These are phyloP conservation scores for Halcyon badia DNA, from an alignment of 2,797 vertebrate species.

Conservation along the genomic window DNA sequence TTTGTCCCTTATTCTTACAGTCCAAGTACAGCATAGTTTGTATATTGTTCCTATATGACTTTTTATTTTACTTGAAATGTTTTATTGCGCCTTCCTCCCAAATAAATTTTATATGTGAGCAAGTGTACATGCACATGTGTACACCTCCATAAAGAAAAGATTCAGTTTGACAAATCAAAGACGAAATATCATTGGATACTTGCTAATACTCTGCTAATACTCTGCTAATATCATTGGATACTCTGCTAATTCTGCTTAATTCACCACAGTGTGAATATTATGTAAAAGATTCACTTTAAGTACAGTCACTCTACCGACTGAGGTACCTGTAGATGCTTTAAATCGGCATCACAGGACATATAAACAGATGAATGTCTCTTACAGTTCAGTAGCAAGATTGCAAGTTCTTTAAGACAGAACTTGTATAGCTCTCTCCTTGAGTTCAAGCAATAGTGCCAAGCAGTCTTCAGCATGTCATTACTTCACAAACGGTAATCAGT, in stretches of 20 bases:
- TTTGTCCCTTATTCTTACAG: not conserved
- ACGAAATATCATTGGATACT: not conserved
- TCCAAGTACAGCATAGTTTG: not conserved
- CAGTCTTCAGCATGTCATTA: not conserved
- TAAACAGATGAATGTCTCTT: not conserved
- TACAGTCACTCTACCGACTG: not conserved
- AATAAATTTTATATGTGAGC: not conserved
- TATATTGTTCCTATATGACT: not conserved
- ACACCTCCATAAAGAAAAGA: not conserved
- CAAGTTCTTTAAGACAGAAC: not conserved
- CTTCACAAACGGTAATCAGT: not conserved
- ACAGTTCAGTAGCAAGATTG: not conserved
- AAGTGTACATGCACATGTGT: rapidly evolving
- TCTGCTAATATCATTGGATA: not conserved
- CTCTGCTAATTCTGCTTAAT: not conserved
- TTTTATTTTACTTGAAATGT: not conserved
- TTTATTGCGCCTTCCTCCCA: not conserved
- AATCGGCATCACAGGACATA: not conserved
- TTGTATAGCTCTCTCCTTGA: not conserved
- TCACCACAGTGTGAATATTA: not conserved
- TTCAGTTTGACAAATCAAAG: not conserved
- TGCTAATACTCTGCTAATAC: not conserved
- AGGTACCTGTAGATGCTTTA: not conserved
- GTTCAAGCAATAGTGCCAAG: not conserved
- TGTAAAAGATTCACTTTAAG: not conserved